These are phyloP conservation scores for human (Homo sapiens) DNA, from an alignment of 2,113 vertebrate genomes.

Conservation along the genomic window GRCh38 chr7:4690501-4691000, in stretches of 20 bases:
- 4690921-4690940: slow-evolving; percentile 64
- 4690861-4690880: slow-evolving; percentile 42
- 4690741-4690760: neutral
- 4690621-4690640: neutral
- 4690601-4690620: rapidly evolving
- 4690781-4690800: neutral
- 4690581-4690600: neutral
- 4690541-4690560: neutral
- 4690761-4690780: neutral
- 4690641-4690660: neutral
- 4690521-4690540: neutral
- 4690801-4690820: slow-evolving; percentile 18
- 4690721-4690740: neutral
- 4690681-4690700: neutral
- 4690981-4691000: neutral
- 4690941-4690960: slow-evolving; percentile 46
- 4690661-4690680: neutral
- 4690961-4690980: slow-evolving; percentile 47
- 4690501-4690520: neutral
- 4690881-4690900: slow-evolving; percentile 60
- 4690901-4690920: slow-evolving; percentile 64
- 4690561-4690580: neutral
- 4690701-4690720: too few relatives aligned
- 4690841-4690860: slow-evolving; percentile 56
- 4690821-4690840: slow-evolving; percentile 40